Base-by-base conservation (phyloP, 2,113 vertebrate genomes). In the Tringa solitaria region DNA sequence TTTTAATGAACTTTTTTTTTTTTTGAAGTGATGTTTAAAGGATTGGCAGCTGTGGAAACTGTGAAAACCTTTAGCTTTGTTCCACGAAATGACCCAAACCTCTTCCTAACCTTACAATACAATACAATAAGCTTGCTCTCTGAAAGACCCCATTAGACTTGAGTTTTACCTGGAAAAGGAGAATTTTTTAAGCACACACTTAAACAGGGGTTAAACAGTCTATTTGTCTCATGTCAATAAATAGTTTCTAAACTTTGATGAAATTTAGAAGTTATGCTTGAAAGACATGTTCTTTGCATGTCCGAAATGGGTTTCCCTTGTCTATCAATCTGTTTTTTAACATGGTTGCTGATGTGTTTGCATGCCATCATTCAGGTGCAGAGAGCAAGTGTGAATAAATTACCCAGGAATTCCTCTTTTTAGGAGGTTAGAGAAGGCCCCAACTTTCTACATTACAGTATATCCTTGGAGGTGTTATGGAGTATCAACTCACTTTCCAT, bases 41-140 rank as follows among this genome's bases (percentile, higher is more conserved):
- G 80, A 87, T 86, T 96, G 94, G 61, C 77, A 86, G 12, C 88
- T 84, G 80, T 87, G 41, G 86, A 91, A 96, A 89, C 48, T 12
- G 43, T 28, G 48, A 74, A 88, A 96, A 80, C 37, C 65, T 91
- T 91, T 41, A n/a, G 27, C 45, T 90, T 96, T 96, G 33, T 92
- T 90, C n/a, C 28, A 82, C 17, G 67, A 46, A 94, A 88, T 56
- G 90, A 80, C 63, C 45, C 45, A 91, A 93, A 83, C 21, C 27
- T 93, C 70, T 88, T 45, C 37, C 79, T 86, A 77, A 67, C 63
- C 76, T 84, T 72, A n/a, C n/a, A n/a, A n/a, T n/a, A n/a, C 18
- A 41, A 61, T 41, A 86, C 24, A 92, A 84, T 53, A 65, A 82
- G 7, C 14, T 33, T 11, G 35, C 18, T 61, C 41, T 83, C 57